Base-by-base conservation (phyloP, 92 coral and sea anemone genomes). In the Pocillopora meandrina region DNA sequence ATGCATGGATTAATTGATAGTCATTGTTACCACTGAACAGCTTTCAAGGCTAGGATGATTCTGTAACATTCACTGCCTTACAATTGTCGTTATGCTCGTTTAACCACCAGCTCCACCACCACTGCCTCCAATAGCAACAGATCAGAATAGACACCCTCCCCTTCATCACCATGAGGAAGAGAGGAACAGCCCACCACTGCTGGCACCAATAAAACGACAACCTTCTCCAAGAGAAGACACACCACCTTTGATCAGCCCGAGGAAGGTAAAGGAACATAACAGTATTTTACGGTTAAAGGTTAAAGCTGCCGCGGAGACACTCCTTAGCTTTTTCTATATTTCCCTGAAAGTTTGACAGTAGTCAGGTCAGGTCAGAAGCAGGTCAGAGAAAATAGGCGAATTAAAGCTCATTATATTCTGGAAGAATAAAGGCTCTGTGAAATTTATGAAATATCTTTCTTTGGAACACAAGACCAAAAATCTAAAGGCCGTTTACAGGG, bases 51-150 rank as follows among this genome's bases (percentile, higher is more conserved):
- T 7, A 3, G 2, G 52, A 42, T 3, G 52, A 7, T 42, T 42
- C 52, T 42, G 52, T 42, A 42, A 42, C 52, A 42, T 26, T 5
- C 52, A 69, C 20, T 34, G 16, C 33, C 66, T 62, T 62, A 10
- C 42, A 14, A 16, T 19, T 47, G 61, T 31, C 52, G 1, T 79
- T 60, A 64, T 42, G 52, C 52, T 42, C 8, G 4, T 42, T 74
- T 60, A 10, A 65, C 52, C 72, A 71, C 12, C 69, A 87, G 95
- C 91, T 11, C 88, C 95, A 18, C 88, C 92, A 62, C 86, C 90
- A n/a, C 89, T 91, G 17, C 95, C 95, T 23, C 95, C 95, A 4
- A 85, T 91, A 80, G 90, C 34, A 60, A 56, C 92, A 47, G 87
- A 89, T 65, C 68, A 84, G 23, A 56, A 19, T 19, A 21, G 77